Base-by-base conservation (phyloP, 35 echinoderm and acorn worm genomes). In the Amphiura filiformis region DNA sequence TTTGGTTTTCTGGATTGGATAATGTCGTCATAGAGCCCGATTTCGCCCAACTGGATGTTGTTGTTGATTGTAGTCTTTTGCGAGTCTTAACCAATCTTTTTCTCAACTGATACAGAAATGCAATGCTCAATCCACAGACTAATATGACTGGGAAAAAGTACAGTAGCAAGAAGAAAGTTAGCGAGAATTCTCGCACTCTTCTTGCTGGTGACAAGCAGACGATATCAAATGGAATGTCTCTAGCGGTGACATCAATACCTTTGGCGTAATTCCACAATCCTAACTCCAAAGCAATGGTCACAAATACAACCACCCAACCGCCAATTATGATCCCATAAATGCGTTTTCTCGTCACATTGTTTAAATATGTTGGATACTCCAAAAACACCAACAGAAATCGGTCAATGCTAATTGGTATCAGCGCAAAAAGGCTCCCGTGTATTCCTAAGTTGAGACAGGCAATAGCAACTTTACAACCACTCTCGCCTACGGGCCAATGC, bases 321-420 rank as follows among this genome's bases (percentile, higher is more conserved):
- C 14, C 47, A 36, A 37, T 23, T 34, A 85, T 85, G 56, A 37
- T 85, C 23, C 64, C 1, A 7, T 85, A 65, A 13, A 85, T 61
- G 17, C 39, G 56, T 15, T 61, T 31, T 56, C 47, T 13, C 1
- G 83, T 36, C 56, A 36, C 32, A 0, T 65, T 56, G 15, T 75
- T 85, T 5, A 85, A 32, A 26, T 85, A 85, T 0, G 32, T 37
- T 13, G 83, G 83, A 40, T 85, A 85, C 56, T 85, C 83, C 34
- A 31, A 65, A 30, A 35, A 65, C 32, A 85, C 83, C 83, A 85
- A 15, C 11, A 85, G 64, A 35, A 65, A 70, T 13, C 83, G 49
- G 52, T 85, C 56, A 22, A 85, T 14, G 34, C 83, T 85, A 56
- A 85, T 61, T 0, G 83, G 32, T 3, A 40, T 64, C 49, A 85